A percentile compares a stretch with the other conserved stretches of the same genome.
Evolutionary conservation across 2,888 invertebrate genomes (phyloP).

Genomic region (Eilema sororculum): DNA sequence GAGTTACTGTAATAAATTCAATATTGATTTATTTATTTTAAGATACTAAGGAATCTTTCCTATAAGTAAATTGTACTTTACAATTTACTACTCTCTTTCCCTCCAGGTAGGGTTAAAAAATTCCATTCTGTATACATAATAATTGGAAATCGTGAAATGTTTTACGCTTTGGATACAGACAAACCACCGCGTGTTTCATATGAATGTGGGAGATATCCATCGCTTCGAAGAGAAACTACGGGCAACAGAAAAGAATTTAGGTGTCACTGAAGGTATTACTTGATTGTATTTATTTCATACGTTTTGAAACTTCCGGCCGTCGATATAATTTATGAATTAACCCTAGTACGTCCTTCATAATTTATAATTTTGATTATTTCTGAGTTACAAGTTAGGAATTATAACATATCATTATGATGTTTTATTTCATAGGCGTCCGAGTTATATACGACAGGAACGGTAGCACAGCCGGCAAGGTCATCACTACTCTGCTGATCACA

Average conservation of each 20-base stretch:
- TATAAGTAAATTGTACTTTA: no score
- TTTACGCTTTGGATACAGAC: slow-evolving; percentile 71
- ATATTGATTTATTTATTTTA: no score
- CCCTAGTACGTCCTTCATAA: no score
- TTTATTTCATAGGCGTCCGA: slow-evolving; percentile 88
- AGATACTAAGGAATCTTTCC: no score
- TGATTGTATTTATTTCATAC: background rate
- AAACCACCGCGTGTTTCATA: slow-evolving; percentile 90
- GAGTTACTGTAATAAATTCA: no score
- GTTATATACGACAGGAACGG: slow-evolving; percentile 94
- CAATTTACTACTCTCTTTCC: no score
- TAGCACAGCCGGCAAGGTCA: slow-evolving; percentile 90
- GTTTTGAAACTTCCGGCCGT: no score
- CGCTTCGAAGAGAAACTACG: slow-evolving; percentile 96
- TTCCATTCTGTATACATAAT: no score
- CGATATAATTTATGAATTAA: no score
- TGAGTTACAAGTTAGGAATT: background rate
- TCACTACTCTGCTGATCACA: slow-evolving; percentile 90
- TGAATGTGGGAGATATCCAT: slow-evolving; percentile 94
- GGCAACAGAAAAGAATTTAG: slow-evolving; percentile 92
- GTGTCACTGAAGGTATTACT: slow-evolving; percentile 90
- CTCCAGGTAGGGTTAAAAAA: no score
- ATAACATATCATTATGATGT: background rate
- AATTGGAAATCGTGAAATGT: background rate
- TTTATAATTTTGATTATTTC: no score